Percentiles rank a stretch among this genome's conserved stretches.
Evolutionary conservation across 2,113 vertebrate species (phyloP).

Genomic region (Clarias gariepinus): DNA sequence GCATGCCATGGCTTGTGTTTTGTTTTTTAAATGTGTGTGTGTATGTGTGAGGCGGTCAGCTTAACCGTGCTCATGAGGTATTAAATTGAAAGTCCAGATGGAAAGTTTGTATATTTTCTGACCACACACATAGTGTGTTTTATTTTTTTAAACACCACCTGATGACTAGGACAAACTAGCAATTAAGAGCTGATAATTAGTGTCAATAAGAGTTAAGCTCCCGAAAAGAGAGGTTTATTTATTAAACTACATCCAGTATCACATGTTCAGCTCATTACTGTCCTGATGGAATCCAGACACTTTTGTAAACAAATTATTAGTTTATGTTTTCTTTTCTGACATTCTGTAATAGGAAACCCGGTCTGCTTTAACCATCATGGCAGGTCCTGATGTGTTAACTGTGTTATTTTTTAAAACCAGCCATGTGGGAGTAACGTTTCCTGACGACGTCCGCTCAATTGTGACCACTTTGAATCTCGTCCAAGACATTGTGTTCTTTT

Average conservation of each 20-base stretch:
- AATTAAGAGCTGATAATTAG: background rate
- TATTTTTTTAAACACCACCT: background rate
- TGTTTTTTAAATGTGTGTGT: conserved; percentile 13
- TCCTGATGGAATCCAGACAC: conserved; percentile 13
- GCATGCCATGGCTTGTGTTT: no score
- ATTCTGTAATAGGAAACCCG: background rate
- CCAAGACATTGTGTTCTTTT: conserved; percentile 56
- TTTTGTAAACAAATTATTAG: background rate
- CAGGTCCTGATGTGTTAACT: background rate
- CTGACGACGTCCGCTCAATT: background rate
- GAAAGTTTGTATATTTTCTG: conserved; percentile 4
- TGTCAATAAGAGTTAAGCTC: background rate
- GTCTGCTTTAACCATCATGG: conserved; percentile 2
- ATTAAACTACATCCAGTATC: no score
- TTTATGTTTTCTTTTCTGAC: background rate
- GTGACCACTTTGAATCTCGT: background rate
- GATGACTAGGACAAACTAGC: background rate
- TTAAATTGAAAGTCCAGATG: conserved; percentile 47
- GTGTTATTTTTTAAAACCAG: background rate
- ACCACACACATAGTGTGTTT: background rate
- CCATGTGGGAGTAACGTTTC: background rate
- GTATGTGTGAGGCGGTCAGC: conserved; percentile 24
- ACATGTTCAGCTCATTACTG: background rate
- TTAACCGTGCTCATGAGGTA: conserved; percentile 30
- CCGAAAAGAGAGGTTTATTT: background rate